These are phyloP conservation scores for Pterobdella sp. DNA, from an alignment of 2,888 invertebrate species.

Conservation along the genomic window DNA sequence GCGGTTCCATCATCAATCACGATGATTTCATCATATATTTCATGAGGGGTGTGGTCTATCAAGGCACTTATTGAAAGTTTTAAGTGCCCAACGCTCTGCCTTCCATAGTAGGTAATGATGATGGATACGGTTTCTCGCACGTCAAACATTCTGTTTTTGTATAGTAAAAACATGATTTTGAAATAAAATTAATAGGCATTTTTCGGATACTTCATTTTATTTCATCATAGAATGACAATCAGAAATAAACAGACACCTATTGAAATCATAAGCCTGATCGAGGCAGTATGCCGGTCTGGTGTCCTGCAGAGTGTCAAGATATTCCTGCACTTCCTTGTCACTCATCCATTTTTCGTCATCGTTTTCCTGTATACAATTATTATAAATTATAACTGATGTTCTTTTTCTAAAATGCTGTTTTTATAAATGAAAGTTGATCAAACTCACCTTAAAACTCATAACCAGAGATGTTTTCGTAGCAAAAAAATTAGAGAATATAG, in stretches of 20 bases:
- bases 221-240: no score
- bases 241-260: slow-evolving; percentile 4
- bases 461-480: neutral
- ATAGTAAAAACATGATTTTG: neutral
- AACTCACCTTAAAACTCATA: neutral
- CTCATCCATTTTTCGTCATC: slow-evolving; percentile 28
- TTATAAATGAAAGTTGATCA: neutral
- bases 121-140: slow-evolving; percentile 34
- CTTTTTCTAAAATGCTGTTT: neutral
- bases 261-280: slow-evolving; percentile 31
- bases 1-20: slow-evolving; percentile 38
- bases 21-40: slow-evolving; percentile 37
- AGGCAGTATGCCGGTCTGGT: slow-evolving; percentile 33
- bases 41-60: slow-evolving; percentile 34
- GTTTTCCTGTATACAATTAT: slow-evolving; percentile 3
- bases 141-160: slow-evolving; percentile 12
- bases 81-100: slow-evolving; percentile 32
- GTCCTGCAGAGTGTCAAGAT: slow-evolving; percentile 33
- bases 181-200: no score
- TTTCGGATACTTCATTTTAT: no score
- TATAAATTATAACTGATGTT: neutral
- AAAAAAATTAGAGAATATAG: neutral
- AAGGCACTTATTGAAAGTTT: slow-evolving; percentile 36
- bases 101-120: slow-evolving; percentile 35
- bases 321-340: slow-evolving; percentile 34